Evolutionary conservation across 2,888 invertebrate genomes (phyloP).

Genomic region (Artemia sinica): DNA sequence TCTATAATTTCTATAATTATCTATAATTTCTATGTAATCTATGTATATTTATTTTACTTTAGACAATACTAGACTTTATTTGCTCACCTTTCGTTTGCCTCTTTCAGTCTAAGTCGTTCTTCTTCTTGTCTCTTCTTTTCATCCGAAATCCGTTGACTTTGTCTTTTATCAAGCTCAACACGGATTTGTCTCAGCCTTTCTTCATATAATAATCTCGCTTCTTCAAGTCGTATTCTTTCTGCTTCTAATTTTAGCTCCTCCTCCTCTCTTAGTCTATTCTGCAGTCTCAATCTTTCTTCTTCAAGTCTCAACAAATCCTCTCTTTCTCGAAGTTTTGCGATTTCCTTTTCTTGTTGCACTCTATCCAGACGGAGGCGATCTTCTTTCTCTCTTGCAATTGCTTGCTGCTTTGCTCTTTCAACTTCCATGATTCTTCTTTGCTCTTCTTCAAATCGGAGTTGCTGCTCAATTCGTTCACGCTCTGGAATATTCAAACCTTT

Average conservation of each 20-base stretch:
- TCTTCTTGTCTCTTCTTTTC: background rate
- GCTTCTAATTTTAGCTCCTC: constrained; percentile 30
- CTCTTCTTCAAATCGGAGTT: background rate
- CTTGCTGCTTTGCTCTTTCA: background rate
- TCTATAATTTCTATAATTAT: too few relatives aligned
- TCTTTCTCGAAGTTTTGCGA: background rate
- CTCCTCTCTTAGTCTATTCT: constrained; percentile 21
- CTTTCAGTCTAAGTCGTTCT: background rate
- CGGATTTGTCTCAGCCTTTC: constrained; percentile 14
- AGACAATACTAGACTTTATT: too few relatives aligned
- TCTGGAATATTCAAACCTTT: too few relatives aligned
- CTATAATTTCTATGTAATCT: too few relatives aligned
- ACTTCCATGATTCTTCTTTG: background rate
- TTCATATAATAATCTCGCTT: constrained; percentile 31
- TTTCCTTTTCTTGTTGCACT: background rate
- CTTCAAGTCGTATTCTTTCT: constrained; percentile 32
- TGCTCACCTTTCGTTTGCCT: too few relatives aligned
- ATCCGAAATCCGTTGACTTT: background rate
- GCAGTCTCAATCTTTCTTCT: background rate
- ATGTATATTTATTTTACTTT: too few relatives aligned
- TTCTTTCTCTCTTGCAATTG: background rate
- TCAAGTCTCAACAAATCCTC: background rate
- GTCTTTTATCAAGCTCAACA: background rate
- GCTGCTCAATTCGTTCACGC: background rate
- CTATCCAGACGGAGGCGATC: constrained; percentile 7